A percentile compares a stretch with the other conserved stretches of the same genome.
phyloP scores from a whole-genome alignment of 2,113 vertebrate genomes.

The Rostratula benghalensis region DNA sequence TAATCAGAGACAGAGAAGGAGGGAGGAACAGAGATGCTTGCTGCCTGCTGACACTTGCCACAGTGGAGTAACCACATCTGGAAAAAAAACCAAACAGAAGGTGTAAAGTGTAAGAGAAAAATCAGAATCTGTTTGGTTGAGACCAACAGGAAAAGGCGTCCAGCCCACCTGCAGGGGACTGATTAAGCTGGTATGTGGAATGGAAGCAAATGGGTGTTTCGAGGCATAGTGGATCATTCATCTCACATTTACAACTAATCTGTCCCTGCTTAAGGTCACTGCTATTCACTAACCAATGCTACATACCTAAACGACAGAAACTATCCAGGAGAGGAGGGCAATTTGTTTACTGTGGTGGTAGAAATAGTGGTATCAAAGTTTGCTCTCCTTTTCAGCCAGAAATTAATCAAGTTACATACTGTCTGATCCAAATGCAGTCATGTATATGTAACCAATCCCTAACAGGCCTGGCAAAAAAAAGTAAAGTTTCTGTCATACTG shows the following conservation, averaged over 20 bases:
- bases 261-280: background rate
- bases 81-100: background rate
- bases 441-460: background rate
- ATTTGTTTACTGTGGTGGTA: conserved; percentile 33
- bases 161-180: background rate
- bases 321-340: conserved; percentile 22
- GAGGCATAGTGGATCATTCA: background rate
- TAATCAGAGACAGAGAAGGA: background rate
- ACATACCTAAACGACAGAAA: background rate
- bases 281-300: conserved; percentile 22
- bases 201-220: background rate
- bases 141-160: background rate
- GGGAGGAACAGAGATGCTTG: background rate
- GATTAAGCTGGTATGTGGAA: background rate
- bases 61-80: background rate
- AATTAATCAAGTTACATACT: background rate
- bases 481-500: background rate
- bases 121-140: background rate
- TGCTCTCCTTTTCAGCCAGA: conserved; percentile 27
- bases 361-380: conserved; percentile 53
- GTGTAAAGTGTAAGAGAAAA: background rate
- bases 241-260: background rate
- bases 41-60: background rate
- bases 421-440: conserved; percentile 15
- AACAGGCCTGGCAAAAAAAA: conserved; percentile 21